phyloP scores from a whole-genome alignment of 1,140 invertebrate species.

The Drosophila erecta region DNA sequence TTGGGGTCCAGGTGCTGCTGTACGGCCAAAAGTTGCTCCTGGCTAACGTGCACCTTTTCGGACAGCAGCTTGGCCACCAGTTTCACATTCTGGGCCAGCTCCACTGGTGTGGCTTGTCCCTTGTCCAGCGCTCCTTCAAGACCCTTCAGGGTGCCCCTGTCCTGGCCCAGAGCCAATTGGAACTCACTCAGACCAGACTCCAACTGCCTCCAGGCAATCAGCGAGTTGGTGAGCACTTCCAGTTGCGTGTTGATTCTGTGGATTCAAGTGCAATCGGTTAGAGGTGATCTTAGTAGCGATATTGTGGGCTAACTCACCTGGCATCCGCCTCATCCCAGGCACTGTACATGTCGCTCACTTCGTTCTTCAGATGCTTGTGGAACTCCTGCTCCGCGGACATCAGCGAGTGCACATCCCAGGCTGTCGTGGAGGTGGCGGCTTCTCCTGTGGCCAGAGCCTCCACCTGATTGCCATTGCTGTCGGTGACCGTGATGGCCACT shows the following conservation, averaged over 20 bases:
- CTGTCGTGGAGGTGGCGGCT: conserved; percentile 40
- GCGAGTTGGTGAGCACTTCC: conserved; percentile 79
- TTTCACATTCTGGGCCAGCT: conserved; percentile 87
- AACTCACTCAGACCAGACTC: conserved; percentile 87
- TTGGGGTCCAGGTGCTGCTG: conserved; percentile 80
- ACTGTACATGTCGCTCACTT: conserved; percentile 90
- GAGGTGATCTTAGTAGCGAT: background rate
- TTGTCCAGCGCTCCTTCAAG: conserved; percentile 87
- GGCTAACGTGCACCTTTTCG: conserved; percentile 86
- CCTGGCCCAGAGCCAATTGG: conserved; percentile 87
- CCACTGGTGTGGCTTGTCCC: conserved; percentile 87
- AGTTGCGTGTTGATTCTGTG: conserved; percentile 76
- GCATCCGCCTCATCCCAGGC: conserved; percentile 91
- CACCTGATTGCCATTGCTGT: conserved; percentile 76
- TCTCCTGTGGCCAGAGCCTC: conserved; percentile 47
- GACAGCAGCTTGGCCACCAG: conserved; percentile 89
- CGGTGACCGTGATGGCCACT: conserved; percentile 67
- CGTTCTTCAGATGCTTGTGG: conserved; percentile 88
- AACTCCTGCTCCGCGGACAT: conserved; percentile 84
- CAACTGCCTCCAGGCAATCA: conserved; percentile 88
- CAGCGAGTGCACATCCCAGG: conserved; percentile 80
- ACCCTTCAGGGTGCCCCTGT: conserved; percentile 87
- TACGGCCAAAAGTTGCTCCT: conserved; percentile 82
- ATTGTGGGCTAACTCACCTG: conserved; percentile 86
- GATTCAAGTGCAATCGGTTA: background rate